Base-by-base conservation (phyloP, 2,888 invertebrate species). In the Cataglyphis albicans region DNA sequence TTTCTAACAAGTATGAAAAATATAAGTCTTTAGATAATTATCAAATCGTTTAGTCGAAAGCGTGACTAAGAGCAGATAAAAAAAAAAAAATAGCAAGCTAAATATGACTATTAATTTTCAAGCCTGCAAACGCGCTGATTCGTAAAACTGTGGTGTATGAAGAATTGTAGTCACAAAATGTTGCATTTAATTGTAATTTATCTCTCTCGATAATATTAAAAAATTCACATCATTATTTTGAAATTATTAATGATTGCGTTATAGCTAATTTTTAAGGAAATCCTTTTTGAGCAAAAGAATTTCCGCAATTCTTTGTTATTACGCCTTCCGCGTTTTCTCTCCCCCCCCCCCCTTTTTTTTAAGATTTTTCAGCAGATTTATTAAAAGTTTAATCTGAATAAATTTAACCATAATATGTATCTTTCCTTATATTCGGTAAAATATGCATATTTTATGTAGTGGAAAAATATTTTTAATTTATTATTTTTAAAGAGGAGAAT, bases 31-130 rank as follows among this genome's bases (percentile, higher is more conserved):
- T 21, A 44, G 68, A 35, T 21, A 78, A 57, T 5, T 67, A 41
- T 5, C n/a, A 76, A 59, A 78, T 76, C 21, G 5, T 64, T 52
- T 64, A 75, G 25, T 78, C 18, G 70, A 78, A 78, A 78, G 70
- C 70, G 57, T 78, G 57, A 78, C 70, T 76, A 67, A 57, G 55
- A 65, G 9, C 55, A 15, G 5, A 3, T 44, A 29, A 32, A 78
- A 32, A 78, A 68, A 48, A 78, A 59, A 48, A 78, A 59, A 78
- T 70, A 21, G n/a, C n/a, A 44, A 41, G 21, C 4, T 44, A n/a
- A 18, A 21, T 41, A 48, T 25, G 55, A 15, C 67, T 75, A 68
- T 78, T 78, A 78, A 70, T 78, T 57, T 78, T 78, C 18, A 55
- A 52, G 12, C 1, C 9, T 18, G 65, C 10, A 12, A 74, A 21